phyloP scores from a whole-genome alignment of 2,797 vertebrate genomes.

The Acrossocheilus wenchowensis region DNA sequence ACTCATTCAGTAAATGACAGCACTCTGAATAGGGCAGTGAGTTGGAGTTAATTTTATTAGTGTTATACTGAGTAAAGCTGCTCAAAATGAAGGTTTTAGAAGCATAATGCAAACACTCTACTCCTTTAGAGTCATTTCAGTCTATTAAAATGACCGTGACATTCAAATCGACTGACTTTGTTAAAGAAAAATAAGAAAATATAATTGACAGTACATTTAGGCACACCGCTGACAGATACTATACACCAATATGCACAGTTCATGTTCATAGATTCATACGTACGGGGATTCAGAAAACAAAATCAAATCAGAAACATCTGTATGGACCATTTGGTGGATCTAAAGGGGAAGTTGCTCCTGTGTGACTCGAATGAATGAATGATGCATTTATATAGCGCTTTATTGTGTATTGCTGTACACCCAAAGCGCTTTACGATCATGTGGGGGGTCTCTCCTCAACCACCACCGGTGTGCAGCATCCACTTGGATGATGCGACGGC shows the following conservation, averaged over 20 bases:
- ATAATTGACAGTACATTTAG: slow-evolving; percentile 92
- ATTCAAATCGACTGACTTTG: slow-evolving; percentile 82
- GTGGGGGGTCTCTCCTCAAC: no score
- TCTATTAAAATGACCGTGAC: slow-evolving; percentile 85
- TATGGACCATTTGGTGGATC: slow-evolving; percentile 52
- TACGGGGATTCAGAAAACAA: slow-evolving; percentile 70
- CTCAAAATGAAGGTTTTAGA: slow-evolving; percentile 87
- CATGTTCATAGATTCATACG: slow-evolving; percentile 77
- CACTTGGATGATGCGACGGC: no score
- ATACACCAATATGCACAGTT: slow-evolving; percentile 87
- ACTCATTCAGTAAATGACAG: slow-evolving; percentile 26
- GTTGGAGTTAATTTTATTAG: slow-evolving; percentile 94
- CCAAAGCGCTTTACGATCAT: no score
- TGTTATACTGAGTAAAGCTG: slow-evolving; percentile 88
- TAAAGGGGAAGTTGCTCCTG: slow-evolving; percentile 32
- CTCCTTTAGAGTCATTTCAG: slow-evolving; percentile 78
- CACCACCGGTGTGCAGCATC: no score
- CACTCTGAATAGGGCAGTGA: slow-evolving; percentile 66
- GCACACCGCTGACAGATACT: slow-evolving; percentile 96
- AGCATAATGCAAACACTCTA: slow-evolving; percentile 87
- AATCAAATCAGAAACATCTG: slow-evolving; percentile 65
- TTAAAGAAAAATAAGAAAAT: slow-evolving; percentile 89
- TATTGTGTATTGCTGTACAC: no score
- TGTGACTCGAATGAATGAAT: slow-evolving; percentile 58
- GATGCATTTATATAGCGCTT: no score